These are phyloP conservation scores for Piscicola geometra DNA, from an alignment of 2,888 invertebrate genomes.

Conservation along the genomic window DNA sequence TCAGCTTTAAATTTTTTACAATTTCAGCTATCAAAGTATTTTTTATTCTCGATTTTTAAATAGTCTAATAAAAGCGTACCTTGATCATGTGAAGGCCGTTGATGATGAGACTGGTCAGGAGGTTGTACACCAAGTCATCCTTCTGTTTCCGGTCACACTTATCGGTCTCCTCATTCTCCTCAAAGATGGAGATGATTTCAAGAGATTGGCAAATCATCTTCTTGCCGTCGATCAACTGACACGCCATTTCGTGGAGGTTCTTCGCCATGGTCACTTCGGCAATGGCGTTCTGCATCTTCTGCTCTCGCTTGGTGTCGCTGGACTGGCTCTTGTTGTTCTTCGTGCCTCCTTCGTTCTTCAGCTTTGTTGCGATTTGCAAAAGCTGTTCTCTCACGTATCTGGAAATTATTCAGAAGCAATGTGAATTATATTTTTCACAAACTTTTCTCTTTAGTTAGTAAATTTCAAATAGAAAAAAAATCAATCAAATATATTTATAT, in stretches of 20 bases:
- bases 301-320: background rate
- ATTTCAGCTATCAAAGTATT: too few relatives aligned
- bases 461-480: too few relatives aligned
- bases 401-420: too few relatives aligned
- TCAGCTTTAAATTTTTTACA: too few relatives aligned
- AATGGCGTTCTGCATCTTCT: conserved; percentile 8
- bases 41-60: too few relatives aligned
- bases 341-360: conserved; percentile 23
- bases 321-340: background rate
- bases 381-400: conserved; percentile 30
- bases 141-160: background rate
- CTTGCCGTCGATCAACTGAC: conserved; percentile 28
- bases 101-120: conserved; percentile 23
- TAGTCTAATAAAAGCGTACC: conserved; percentile 3
- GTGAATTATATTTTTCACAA: too few relatives aligned
- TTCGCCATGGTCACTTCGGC: conserved; percentile 20
- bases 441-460: too few relatives aligned
- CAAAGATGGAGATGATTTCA: conserved; percentile 19
- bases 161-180: background rate
- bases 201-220: conserved; percentile 20
- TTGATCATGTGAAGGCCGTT: conserved; percentile 19
- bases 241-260: conserved; percentile 10
- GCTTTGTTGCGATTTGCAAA: conserved; percentile 17
- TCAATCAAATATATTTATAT: too few relatives aligned
- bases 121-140: conserved; percentile 18